phyloP scores from a whole-genome alignment of 2,888 invertebrate species.

The Limnephilus marmoratus region DNA sequence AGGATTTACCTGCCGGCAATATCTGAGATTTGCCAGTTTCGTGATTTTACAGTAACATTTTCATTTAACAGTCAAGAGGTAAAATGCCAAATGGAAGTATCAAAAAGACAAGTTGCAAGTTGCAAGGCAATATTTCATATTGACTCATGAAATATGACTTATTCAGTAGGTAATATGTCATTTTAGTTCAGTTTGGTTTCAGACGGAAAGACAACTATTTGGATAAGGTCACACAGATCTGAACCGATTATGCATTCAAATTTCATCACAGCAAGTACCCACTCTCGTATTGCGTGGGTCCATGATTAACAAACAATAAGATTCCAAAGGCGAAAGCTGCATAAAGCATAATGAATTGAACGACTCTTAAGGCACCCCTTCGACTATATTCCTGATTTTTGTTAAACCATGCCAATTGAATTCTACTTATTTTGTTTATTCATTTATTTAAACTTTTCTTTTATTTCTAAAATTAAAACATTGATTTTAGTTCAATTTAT shows the following conservation, averaged over 20 bases:
- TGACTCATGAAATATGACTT: not conserved
- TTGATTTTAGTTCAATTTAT: too few relatives aligned
- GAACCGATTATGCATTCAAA: conserved; percentile 41
- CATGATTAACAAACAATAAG: conserved; percentile 34
- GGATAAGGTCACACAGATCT: not conserved
- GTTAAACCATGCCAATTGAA: not conserved
- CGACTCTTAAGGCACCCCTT: not conserved
- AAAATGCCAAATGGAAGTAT: conserved; percentile 10
- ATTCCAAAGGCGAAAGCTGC: conserved; percentile 22
- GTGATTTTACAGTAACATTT: not conserved
- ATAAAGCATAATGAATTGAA: conserved; percentile 19
- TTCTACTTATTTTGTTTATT: not conserved
- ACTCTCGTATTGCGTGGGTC: conserved; percentile 10
- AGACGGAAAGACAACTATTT: not conserved
- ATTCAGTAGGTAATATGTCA: not conserved
- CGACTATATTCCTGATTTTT: not conserved
- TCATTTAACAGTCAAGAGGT: not conserved
- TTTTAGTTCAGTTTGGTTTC: not conserved
- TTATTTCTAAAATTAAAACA: not conserved
- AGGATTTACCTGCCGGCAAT: not conserved
- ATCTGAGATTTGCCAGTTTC: not conserved
- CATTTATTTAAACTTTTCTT: not conserved
- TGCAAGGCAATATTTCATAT: not conserved
- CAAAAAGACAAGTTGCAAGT: not conserved
- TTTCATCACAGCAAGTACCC: conserved; percentile 27